phyloP scores from a whole-genome alignment of 2,888 invertebrate species.

The Celastrina argiolus region DNA sequence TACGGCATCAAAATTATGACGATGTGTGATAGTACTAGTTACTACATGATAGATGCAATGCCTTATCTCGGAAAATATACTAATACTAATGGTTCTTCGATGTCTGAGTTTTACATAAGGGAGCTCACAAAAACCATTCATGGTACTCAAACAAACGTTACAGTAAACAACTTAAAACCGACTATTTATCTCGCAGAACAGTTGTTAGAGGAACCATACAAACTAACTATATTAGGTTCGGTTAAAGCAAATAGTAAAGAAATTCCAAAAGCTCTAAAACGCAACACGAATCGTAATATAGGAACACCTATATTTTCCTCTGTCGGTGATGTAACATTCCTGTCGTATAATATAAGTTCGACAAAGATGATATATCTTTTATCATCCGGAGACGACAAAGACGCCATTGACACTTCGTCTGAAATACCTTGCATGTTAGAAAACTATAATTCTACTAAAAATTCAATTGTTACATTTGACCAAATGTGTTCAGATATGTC shows the following conservation, averaged over 20 bases:
- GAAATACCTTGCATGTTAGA: not conserved
- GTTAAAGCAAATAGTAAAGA: not conserved
- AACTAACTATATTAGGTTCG: not conserved
- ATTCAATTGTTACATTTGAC: not conserved
- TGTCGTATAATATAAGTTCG: not conserved
- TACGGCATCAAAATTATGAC: not conserved
- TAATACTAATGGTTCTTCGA: not conserved
- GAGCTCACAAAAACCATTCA: not conserved
- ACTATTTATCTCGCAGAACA: not conserved
- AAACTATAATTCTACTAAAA: not conserved
- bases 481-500: not conserved
- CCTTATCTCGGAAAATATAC: not conserved
- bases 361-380: not conserved
- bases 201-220: not conserved
- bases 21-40: constrained; percentile 2
- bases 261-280: not conserved
- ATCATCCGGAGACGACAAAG: not conserved
- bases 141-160: not conserved
- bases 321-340: not conserved
- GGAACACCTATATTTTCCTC: not conserved
- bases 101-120: not conserved
- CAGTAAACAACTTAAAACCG: not conserved
- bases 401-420: not conserved
- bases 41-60: constrained; percentile 1
- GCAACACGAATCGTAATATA: not conserved